Percentiles rank a stretch among this genome's conserved stretches.
Evolutionary conservation across 2,888 invertebrate genomes (phyloP).

Genomic region (Nephrotoma guestfalica): DNA sequence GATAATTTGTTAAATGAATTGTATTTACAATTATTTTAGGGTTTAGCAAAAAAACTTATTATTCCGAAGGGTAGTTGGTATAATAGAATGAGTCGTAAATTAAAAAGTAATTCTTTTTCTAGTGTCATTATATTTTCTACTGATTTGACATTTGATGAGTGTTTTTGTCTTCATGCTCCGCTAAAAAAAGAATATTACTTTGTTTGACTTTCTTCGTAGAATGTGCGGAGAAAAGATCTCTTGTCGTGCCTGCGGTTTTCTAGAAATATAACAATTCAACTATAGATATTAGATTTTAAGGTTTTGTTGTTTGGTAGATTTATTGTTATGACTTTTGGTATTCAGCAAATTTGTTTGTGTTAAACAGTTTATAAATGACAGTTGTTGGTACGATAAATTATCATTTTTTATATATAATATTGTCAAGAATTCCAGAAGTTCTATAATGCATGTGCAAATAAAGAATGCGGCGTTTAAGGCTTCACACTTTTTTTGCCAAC

Average conservation of each 20-base stretch:
- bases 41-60: neutral
- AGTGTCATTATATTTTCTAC: neutral
- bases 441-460: too few relatives aligned
- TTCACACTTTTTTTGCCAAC: too few relatives aligned
- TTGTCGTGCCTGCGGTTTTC: neutral
- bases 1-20: neutral
- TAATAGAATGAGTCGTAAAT: neutral
- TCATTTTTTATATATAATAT: neutral
- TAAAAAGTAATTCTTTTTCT: neutral
- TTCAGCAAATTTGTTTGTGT: neutral
- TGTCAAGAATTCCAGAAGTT: too few relatives aligned
- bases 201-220: neutral
- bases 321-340: neutral
- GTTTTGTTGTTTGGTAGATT: neutral
- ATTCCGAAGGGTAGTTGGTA: neutral
- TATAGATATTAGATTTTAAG: neutral
- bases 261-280: neutral
- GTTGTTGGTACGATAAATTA: neutral
- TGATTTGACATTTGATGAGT: neutral
- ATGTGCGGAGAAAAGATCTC: neutral
- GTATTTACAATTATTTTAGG: neutral
- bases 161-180: neutral
- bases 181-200: neutral
- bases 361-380: neutral
- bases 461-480: too few relatives aligned